Percentiles rank a stretch among this genome's conserved stretches.
These are phyloP conservation scores for Hippocampus abdominalis DNA, from an alignment of 2,113 vertebrate species.

Conservation along the genomic window DNA sequence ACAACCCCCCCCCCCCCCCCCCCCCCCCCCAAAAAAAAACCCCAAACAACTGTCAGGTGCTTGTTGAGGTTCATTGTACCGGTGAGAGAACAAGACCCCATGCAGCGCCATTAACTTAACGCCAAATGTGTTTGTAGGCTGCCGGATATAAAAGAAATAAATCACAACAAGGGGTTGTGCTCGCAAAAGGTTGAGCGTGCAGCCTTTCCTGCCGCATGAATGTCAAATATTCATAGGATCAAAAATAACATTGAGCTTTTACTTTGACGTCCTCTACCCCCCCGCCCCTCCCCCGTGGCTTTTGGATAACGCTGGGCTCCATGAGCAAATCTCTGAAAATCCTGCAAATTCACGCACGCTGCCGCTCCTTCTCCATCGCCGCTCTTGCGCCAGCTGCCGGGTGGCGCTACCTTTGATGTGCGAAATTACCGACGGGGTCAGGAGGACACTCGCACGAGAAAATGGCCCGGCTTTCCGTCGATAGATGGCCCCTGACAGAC, in stretches of 20 bases:
- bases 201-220: conserved; percentile 58
- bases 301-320: conserved; percentile 64
- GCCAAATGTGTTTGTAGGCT: conserved; percentile 38
- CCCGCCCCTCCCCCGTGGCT: conserved; percentile 48
- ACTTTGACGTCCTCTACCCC: conserved; percentile 55
- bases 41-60: conserved; percentile 17
- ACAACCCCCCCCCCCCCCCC: too few relatives aligned
- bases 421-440: conserved; percentile 64
- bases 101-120: conserved; percentile 49
- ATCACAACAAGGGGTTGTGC: conserved; percentile 40
- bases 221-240: conserved; percentile 73
- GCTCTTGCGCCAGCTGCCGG: conserved; percentile 36
- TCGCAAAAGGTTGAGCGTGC: conserved; percentile 33
- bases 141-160: conserved; percentile 23
- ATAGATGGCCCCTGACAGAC: conserved; percentile 63
- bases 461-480: conserved; percentile 41
- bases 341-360: conserved; percentile 53
- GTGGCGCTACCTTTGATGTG: conserved; percentile 65
- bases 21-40: conserved; percentile 7
- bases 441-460: conserved; percentile 42
- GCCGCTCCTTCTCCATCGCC: conserved; percentile 36
- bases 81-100: conserved; percentile 39
- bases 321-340: conserved; percentile 71
- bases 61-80: conserved; percentile 30
- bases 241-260: conserved; percentile 72